Evolutionary conservation across 2,113 vertebrate species (phyloP), one percentile per base, ranked within the genome.

Genomic region (Pogonocichla stellata): DNA sequence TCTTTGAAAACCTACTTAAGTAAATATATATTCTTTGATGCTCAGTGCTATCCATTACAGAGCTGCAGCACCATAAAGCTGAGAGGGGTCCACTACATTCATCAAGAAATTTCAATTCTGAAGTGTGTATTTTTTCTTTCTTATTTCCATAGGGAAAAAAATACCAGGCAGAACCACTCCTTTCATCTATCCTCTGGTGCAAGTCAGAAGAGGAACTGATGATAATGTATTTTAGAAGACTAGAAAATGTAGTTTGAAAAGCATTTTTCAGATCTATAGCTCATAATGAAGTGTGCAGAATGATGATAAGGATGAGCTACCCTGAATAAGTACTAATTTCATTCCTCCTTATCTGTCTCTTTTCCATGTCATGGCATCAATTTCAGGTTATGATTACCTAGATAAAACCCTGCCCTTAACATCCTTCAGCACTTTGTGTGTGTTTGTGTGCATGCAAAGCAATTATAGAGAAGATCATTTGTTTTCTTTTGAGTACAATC

Each of bases 311-410:
- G 87, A 94, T 81, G 69, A 96, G 50, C 80, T 91, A 80, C 72
- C 57, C 88, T 88, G 83, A 95, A 81, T 79, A 94, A 94, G 77
- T 88, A 61, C 84, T 82, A 93, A 96, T 96, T 94, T 90, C 26
- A 91, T 96, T 95, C 70, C 75, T 91, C 90, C 90, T 94, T 96
- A 96, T 95, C 92, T 77, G 64, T 79, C 79, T 93, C 56, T 93
- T 92, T 91, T 93, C 82, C 8, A 2, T 92, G 92, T 86, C 91
- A 90, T 26, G 69, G 90, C 75, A 95, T 93, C 91, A 95, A 62
- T 93, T 95, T 95, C 86, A 84, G 87, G 90, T 88, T 94, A 81
- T 61, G 86, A 95, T 96, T 64, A 93, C 80, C 69, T 48, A 90
- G 90, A 95, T 95, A 90, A 92, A 95, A 92, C 67, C 60, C 70